These are phyloP conservation scores for Andrena camellia DNA, from an alignment of 2,888 invertebrate species.

Conservation along the genomic window DNA sequence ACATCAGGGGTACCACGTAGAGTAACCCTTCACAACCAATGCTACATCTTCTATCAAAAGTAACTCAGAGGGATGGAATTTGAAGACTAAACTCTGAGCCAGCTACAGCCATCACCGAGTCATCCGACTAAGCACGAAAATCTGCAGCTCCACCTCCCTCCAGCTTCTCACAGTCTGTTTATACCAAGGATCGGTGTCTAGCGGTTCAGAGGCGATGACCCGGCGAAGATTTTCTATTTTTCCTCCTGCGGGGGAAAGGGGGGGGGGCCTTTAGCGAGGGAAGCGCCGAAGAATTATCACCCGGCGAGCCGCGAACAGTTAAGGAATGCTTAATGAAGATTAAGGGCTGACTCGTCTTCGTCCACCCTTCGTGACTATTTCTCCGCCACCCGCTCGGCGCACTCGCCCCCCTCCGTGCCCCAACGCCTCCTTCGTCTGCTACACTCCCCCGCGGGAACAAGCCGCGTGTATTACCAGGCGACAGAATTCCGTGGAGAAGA, in stretches of 20 bases:
- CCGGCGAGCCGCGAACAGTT: slow-evolving; percentile 72
- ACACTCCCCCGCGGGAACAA: slow-evolving; percentile 36
- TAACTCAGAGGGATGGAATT: too few species aligned
- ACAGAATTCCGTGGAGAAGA: slow-evolving; percentile 28
- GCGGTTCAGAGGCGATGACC: slow-evolving; percentile 34
- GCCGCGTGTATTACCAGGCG: slow-evolving; percentile 47
- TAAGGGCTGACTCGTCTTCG: slow-evolving; percentile 73
- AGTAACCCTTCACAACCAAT: too few species aligned
- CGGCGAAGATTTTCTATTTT: slow-evolving; percentile 28
- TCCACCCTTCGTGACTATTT: slow-evolving; percentile 16
- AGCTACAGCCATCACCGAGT: too few species aligned
- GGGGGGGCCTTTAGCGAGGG: slow-evolving; percentile 44
- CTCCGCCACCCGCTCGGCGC: slow-evolving; percentile 4
- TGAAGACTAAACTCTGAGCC: too few species aligned
- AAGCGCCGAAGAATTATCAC: slow-evolving; percentile 60
- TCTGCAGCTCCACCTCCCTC: not conserved
- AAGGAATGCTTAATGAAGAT: slow-evolving; percentile 76
- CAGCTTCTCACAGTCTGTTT: not conserved
- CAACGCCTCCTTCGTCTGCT: slow-evolving; percentile 27
- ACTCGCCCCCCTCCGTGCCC: not conserved
- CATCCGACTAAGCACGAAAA: not conserved
- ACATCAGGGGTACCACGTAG: too few species aligned
- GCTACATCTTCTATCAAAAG: too few species aligned
- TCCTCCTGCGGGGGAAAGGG: not conserved
- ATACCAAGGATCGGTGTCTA: not conserved